Evolutionary conservation across 92 coral and sea anemone species (phyloP).

Genomic region (Palythoa grandis): DNA sequence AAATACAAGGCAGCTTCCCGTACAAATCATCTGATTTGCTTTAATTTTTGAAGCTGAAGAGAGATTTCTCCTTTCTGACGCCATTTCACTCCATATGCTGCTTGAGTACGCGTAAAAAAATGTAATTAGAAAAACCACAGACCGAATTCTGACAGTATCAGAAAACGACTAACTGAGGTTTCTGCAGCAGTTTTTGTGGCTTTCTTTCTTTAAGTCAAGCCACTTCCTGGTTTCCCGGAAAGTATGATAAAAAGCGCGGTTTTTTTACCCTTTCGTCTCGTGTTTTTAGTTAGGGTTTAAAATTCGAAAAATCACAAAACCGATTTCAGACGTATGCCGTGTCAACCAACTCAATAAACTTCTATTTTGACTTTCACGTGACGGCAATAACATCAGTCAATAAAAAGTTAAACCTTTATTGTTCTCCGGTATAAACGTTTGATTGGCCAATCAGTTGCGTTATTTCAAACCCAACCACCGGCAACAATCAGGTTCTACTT

Average conservation of each 20-base stretch:
- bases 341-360: constrained; percentile 6
- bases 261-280: not conserved
- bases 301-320: constrained; percentile 9
- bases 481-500: not conserved
- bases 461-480: not conserved
- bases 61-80: not conserved
- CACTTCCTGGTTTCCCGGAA: no score
- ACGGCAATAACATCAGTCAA: not conserved
- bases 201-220: not conserved
- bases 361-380: constrained; percentile 22
- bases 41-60: constrained; percentile 19
- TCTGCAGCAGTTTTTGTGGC: not conserved
- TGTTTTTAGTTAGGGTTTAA: not conserved
- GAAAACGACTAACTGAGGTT: not conserved
- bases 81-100: not conserved
- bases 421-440: not conserved
- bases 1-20: constrained; percentile 30
- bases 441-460: constrained; percentile 20
- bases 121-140: not conserved
- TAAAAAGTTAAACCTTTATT: not conserved
- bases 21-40: constrained; percentile 29
- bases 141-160: not conserved
- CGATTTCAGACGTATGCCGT: not conserved
- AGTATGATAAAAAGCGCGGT: not conserved
- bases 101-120: constrained; percentile 1